Evolutionary conservation across 2,113 vertebrate genomes (phyloP), one percentile per base, ranked within the genome.

Genomic region (Actinemys pallida): DNA sequence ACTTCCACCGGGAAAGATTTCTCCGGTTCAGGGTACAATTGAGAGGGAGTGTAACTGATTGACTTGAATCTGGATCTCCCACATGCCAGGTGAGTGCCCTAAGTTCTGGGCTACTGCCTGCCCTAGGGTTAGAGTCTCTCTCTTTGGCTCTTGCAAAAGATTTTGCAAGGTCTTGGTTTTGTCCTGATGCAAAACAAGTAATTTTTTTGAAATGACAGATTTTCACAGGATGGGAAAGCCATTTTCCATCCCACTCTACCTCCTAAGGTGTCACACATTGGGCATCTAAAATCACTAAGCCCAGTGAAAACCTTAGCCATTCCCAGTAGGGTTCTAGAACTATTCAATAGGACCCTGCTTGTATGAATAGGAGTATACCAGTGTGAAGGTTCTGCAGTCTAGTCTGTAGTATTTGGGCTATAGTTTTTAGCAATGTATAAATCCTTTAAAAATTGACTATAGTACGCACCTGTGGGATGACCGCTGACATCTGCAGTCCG

Each of bases 361-460:
- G 27, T 31, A 31, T 31, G 27, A 62, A 62, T 62, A 62, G 57
- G 57, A 29, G 27, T 31, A 62, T 29, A 62, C 57, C 12, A 92
- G 89, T 93, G 79, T 94, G 81, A 95, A 22, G 27, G 62, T 69
- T 92, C 57, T 50, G 72, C 78, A 42, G 45, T 54, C 81, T 85
- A 90, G 56, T 29, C 93, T 96, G 75, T n/a, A 75, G 54, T 83
- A n/a, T 86, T n/a, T 81, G 16, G n/a, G 65, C 65, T 72, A 72
- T 39, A 19, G n/a, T 5, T 10, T 72, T 72, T 39, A 72, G 65
- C n/a, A 72, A 39, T 39, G 8, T 39, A 20, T 39, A 72, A 72
- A 72, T 10, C 35, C n/a, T 39, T 59, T 59, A 31, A 59, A 31
- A 29, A 59, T 31, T 59, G 27, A 29, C 27, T 31, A 11, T 57